Conservation (phyloP, 2,113 vertebrate species). For the Calypte anna region DNA sequence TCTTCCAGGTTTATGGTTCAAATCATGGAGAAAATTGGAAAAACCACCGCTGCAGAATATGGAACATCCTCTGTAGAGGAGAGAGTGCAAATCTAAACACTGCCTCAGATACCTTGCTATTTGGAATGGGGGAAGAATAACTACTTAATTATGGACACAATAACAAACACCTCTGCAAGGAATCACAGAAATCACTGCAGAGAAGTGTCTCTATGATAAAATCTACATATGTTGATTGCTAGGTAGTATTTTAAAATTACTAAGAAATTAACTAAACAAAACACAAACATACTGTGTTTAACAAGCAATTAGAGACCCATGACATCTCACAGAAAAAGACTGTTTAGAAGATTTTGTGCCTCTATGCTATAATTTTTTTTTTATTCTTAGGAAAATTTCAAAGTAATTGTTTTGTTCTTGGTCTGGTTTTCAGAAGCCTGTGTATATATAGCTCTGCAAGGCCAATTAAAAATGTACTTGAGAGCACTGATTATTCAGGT, state of each 20-base stretch:
- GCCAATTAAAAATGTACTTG: background rate
- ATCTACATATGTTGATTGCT: slow-evolving; percentile 16
- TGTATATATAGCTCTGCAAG: background rate
- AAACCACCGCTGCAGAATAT: background rate
- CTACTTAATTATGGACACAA: slow-evolving; percentile 34
- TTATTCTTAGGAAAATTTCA: background rate
- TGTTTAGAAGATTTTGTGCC: background rate
- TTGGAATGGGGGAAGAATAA: background rate
- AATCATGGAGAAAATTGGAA: background rate
- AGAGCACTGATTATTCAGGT: background rate
- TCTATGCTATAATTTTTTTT: background rate
- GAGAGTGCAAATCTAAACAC: background rate
- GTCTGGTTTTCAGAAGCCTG: background rate
- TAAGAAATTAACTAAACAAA: slow-evolving; percentile 14
- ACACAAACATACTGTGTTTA: background rate
- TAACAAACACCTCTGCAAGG: slow-evolving; percentile 24
- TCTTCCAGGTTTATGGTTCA: background rate
- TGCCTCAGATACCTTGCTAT: background rate
- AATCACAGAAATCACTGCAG: background rate
- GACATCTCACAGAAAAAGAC: background rate
- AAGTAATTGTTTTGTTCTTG: background rate
- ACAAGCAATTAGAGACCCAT: background rate
- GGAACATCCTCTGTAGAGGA: background rate
- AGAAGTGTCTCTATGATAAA: background rate
- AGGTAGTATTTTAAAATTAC: slow-evolving; percentile 36